A percentile compares a stretch with the other conserved stretches of the same genome.
These are phyloP conservation scores for Eulacestoma nigropectus DNA, from an alignment of 2,113 vertebrate genomes.

Conservation along the genomic window DNA sequence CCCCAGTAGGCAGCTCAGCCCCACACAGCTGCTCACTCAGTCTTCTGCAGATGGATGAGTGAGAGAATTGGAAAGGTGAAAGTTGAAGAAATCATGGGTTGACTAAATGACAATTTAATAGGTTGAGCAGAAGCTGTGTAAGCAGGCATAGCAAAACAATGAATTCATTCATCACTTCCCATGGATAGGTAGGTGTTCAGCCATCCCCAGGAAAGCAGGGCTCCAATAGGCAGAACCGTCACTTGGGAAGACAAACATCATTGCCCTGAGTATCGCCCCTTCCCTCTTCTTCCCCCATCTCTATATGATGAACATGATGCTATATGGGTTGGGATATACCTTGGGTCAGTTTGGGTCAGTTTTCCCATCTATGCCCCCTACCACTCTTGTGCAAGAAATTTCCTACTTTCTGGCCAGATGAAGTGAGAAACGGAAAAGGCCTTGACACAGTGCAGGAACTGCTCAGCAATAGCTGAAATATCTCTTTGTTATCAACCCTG, in stretches of 20 bases:
- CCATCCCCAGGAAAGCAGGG: neutral
- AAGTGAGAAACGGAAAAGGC: neutral
- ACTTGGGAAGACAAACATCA: rapidly evolving
- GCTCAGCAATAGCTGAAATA: neutral
- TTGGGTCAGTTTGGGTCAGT: neutral
- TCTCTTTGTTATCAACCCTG: neutral
- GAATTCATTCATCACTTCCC: neutral
- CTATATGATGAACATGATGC: neutral
- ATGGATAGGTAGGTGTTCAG: rapidly evolving
- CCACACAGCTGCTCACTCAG: rapidly evolving
- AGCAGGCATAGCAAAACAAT: neutral
- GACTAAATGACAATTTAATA: neutral
- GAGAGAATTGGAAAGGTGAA: neutral
- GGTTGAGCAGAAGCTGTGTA: neutral
- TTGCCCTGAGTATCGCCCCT: rapidly evolving
- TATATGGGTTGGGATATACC: neutral
- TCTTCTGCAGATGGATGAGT: rapidly evolving
- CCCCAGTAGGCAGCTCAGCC: rapidly evolving
- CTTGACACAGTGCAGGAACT: neutral
- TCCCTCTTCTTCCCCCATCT: neutral
- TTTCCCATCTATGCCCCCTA: neutral
- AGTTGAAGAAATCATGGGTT: neutral
- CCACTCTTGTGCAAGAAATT: neutral
- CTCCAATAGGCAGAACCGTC: rapidly evolving
- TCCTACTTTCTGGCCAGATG: rapidly evolving